These are phyloP conservation scores for Tenualosa thibaudeaui DNA, from an alignment of 2,797 vertebrate genomes.

Conservation along the genomic window DNA sequence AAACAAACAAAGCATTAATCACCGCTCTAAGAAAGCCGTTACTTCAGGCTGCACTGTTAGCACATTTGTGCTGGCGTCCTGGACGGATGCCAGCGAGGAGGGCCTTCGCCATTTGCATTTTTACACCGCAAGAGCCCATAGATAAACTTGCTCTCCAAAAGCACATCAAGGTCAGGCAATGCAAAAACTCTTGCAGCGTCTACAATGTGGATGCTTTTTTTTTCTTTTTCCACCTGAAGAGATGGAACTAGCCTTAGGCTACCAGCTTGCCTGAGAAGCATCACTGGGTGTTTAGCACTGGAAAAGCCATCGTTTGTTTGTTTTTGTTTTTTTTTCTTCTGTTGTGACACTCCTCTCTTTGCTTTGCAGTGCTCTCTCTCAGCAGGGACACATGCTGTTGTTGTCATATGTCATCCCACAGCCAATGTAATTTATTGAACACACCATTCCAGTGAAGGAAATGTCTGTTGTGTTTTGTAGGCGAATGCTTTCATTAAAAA, in stretches of 20 bases:
- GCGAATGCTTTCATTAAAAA: constrained; percentile 63
- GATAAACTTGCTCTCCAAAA: constrained; percentile 56
- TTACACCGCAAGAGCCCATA: constrained; percentile 54
- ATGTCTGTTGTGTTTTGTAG: constrained; percentile 57
- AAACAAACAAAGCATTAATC: constrained; percentile 61
- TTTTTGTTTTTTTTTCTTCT: background rate
- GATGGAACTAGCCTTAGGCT: constrained; percentile 45
- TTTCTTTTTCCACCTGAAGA: constrained; percentile 36
- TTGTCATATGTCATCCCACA: constrained; percentile 46
- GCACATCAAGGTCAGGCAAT: constrained; percentile 61
- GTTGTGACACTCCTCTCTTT: background rate
- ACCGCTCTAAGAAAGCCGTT: constrained; percentile 54
- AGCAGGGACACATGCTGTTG: constrained; percentile 11
- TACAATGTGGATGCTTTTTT: constrained; percentile 31
- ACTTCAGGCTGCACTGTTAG: constrained; percentile 50
- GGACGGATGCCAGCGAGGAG: constrained; percentile 53
- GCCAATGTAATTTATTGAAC: constrained; percentile 50
- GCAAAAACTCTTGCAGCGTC: constrained; percentile 52
- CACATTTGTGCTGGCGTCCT: constrained; percentile 53
- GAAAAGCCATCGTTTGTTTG: background rate
- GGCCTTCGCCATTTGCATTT: constrained; percentile 59
- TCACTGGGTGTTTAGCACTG: constrained; percentile 36
- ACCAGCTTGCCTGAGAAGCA: constrained; percentile 31
- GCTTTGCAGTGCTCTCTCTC: background rate
- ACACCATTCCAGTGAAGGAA: constrained; percentile 52